Evolutionary conservation across 2,113 vertebrate genomes (phyloP).

Genomic region (Tragelaphus scriptus): DNA sequence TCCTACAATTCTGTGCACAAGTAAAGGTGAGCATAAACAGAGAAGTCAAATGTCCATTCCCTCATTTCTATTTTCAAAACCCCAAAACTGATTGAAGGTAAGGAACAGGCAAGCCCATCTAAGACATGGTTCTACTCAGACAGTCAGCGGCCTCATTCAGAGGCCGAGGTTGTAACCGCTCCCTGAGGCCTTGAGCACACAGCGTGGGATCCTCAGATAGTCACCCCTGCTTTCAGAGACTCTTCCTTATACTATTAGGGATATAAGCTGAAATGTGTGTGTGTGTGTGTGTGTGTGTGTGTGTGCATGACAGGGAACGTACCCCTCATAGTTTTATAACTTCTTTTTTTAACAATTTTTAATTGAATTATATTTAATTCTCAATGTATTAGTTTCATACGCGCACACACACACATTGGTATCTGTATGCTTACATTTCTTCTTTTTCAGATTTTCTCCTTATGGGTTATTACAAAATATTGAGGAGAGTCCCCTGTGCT

Average conservation of each 20-base stretch:
- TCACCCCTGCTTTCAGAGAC: neutral
- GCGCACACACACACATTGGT: neutral
- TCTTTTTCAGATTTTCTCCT: neutral
- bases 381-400: neutral
- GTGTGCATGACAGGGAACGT: accelerated
- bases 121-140: accelerated
- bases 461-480: neutral
- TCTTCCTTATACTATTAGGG: neutral
- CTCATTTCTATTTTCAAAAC: neutral
- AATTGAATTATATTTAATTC: neutral
- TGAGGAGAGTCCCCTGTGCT: neutral
- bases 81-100: neutral
- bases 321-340: too few species aligned
- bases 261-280: neutral
- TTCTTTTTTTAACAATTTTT: neutral
- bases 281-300: too few species aligned
- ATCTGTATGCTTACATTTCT: neutral
- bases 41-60: neutral
- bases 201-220: neutral
- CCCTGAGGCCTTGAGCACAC: neutral
- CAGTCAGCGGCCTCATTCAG: accelerated
- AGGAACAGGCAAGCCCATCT: neutral
- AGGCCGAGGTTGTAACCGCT: accelerated
- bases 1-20: neutral
- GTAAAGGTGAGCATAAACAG: neutral